Base-by-base conservation (phyloP, 2,888 invertebrate species). In the Orthosia gracilis region DNA sequence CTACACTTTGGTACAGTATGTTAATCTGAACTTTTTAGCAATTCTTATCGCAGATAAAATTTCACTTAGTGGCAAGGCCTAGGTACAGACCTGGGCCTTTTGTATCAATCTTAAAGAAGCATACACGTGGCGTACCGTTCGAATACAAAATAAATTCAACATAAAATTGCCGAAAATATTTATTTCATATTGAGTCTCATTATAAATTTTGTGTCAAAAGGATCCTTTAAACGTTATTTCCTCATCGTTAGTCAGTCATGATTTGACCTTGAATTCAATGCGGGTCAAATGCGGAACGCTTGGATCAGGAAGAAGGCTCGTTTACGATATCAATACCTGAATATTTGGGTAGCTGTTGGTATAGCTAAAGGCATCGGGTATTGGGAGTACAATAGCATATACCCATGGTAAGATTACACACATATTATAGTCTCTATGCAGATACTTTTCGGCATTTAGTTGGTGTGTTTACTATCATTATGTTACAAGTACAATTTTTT, bases 291-390 rank as follows among this genome's bases (percentile, higher is more conserved):
- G n/a, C 4, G 67, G 67, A 59, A 55, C 17, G 40, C n/a, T 3
- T 31, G 15, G 61, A 49, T 21, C 59, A 52, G 64, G 64, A 82
- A 75, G 63, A 40, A 50, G 67, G 63, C 47, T 66, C 59, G 52
- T 71, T 83, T 85, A 75, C 54, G 61, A 78, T 64, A 49, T 54
- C 62, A 68, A 78, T 83, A 78, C 49, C 72, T 72, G 57, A 68
- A 78, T 78, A 72, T 68, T 59, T 55, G 17, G 45, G 26, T n/a
- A 65, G 55, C 50, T 68, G 31, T 77, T 69, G 50, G 40, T 40
- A 69, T 61, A 61, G 52, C 23, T 69, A 47, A 13, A 47, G 23
- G n/a, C n/a, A n/a, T n/a, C n/a, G 71, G 52, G 52, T 66, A 47
- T 58, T 15, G 4, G 58, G 13, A 59, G 17, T 13, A 69, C 58